These are phyloP conservation scores for Gallinago paraguaiae DNA, from an alignment of 2,113 vertebrate genomes.

Conservation along the genomic window DNA sequence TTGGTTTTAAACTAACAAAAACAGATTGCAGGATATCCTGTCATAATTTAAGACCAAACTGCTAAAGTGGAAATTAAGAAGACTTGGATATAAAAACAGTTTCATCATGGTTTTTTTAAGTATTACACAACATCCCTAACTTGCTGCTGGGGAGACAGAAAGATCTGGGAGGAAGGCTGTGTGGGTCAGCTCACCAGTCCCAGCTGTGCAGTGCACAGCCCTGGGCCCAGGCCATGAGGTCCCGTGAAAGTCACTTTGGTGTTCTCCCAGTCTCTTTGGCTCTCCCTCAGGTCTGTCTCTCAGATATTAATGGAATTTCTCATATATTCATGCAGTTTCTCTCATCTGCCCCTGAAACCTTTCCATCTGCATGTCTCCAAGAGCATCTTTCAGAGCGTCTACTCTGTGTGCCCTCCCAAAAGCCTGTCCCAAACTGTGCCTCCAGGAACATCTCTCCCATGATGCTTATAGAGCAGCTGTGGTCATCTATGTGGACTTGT, in stretches of 20 bases:
- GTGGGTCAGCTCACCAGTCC: not conserved
- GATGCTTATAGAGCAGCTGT: not conserved
- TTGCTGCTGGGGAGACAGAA: not conserved
- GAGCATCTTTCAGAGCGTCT: not conserved
- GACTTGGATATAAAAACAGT: not conserved
- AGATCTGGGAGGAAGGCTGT: not conserved
- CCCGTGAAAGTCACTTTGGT: not conserved
- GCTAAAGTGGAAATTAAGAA: not conserved
- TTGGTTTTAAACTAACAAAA: not conserved
- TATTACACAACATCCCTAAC: not conserved
- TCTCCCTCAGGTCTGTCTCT: not conserved
- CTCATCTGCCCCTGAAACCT: not conserved
- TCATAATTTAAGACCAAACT: not conserved
- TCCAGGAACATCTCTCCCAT: rapidly evolving
- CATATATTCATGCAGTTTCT: not conserved
- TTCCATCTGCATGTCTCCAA: not conserved
- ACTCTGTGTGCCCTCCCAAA: not conserved
- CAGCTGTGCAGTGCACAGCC: not conserved
- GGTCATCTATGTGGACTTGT: not conserved
- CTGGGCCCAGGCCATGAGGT: not conserved
- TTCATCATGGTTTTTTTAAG: not conserved
- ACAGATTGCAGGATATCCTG: not conserved
- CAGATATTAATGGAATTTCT: not conserved
- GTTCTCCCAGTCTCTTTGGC: not conserved
- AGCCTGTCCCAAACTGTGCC: not conserved